Evolutionary conservation across 2,888 invertebrate species (phyloP), one percentile per base, ranked within the genome.

Genomic region (Copidosoma aretas): DNA sequence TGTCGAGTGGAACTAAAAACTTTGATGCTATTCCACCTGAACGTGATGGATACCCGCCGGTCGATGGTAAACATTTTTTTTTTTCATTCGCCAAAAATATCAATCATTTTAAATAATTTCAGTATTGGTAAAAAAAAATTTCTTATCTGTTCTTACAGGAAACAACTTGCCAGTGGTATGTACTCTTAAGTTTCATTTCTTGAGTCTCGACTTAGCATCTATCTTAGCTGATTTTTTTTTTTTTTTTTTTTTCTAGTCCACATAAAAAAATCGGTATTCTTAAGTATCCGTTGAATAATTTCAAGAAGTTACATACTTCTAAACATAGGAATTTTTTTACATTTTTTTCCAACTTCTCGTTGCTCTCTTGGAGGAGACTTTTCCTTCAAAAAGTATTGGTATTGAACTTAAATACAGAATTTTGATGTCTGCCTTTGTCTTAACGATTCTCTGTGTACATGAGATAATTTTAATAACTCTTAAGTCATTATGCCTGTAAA

Each of bases 151-250:
- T 62, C 82, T 77, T 82, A 81, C 81, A 71, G 82, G 81, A 78
- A 82, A 79, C 82, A 80, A 78, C 77, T 74, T 84, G 77, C 83
- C 83, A 80, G 83, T 82, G 83, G 83, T 84, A 84, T 67, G 83
- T 83, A 84, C 80, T 77, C 67, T 77, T 79, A 21, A 32, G n/a
- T 63, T 22, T 24, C 22, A 57, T 68, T 60, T 5, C 10, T 60
- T 52, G 32, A 32, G 32, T 32, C 32, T 32, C 8, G 32, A 32
- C 8, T 32, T 8, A 32, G 32, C 32, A 8, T 32, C 32, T 5
- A 57, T 15, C 54, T 10, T 58, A 32, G 51, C 43, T 53, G 14
- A 39, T 10, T 32, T 32, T 5, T 32, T 32, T 32, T 32, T 32
- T 32, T 32, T 8, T 32, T 32, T 32, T 32, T 8, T 32, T 8